phyloP scores from a whole-genome alignment of 1,140 invertebrate species.

The Drosophila sproati region DNA sequence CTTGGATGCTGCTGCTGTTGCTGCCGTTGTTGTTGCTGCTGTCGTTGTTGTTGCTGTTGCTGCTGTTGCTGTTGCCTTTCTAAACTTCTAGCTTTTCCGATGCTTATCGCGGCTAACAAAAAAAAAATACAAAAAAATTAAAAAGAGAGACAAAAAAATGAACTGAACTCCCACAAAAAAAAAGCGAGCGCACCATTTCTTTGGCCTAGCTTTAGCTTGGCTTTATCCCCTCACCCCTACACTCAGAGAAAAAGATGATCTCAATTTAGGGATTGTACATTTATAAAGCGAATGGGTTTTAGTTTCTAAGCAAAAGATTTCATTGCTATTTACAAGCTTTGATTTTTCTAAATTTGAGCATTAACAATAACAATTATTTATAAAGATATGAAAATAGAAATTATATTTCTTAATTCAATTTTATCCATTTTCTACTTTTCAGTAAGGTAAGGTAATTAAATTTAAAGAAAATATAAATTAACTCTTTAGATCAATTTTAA shows the following conservation, averaged over 20 bases:
- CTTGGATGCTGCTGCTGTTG: conserved; percentile 13
- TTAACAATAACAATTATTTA: too few species aligned
- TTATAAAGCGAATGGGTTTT: too few species aligned
- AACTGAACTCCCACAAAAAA: conserved; percentile 51
- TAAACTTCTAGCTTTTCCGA: conserved; percentile 79
- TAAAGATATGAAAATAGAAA: too few species aligned
- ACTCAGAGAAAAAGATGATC: neutral
- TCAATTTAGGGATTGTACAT: too few species aligned
- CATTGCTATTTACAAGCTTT: too few species aligned
- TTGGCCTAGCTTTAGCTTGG: conserved; percentile 52
- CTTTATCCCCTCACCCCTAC: conserved; percentile 9
- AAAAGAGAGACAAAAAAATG: conserved; percentile 28
- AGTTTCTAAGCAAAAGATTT: too few species aligned
- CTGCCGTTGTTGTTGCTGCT: conserved; percentile 43
- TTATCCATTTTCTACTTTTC: too few species aligned
- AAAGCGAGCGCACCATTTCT: conserved; percentile 64
- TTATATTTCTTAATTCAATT: too few species aligned
- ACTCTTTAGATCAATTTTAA: too few species aligned
- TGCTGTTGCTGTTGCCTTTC: conserved; percentile 67
- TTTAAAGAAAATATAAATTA: too few species aligned
- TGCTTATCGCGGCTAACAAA: conserved; percentile 63
- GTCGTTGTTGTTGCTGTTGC: conserved; percentile 12
- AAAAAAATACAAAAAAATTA: conserved; percentile 39
- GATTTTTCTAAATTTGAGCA: too few species aligned
- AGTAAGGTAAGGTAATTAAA: too few species aligned